Percentiles rank a stretch among this genome's conserved stretches.
Conservation (phyloP, 2,797 vertebrate genomes). For the Betta splendens region DNA sequence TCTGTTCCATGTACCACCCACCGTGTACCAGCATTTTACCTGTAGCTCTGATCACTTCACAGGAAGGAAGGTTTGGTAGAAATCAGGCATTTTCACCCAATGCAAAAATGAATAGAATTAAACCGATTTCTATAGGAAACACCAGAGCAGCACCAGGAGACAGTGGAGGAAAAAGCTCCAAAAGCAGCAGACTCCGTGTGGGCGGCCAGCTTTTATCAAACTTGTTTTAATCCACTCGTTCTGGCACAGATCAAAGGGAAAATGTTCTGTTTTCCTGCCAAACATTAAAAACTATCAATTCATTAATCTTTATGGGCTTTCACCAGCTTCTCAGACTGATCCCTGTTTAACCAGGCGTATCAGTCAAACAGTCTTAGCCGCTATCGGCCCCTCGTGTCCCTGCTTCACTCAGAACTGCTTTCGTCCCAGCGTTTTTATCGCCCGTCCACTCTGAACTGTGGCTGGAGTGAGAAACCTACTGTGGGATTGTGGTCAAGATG, state of each 20-base stretch:
- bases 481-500: constrained; percentile 49
- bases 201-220: too few species aligned
- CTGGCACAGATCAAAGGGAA: neutral
- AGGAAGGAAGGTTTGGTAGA: too few species aligned
- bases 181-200: too few species aligned
- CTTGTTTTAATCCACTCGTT: neutral
- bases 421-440: constrained; percentile 20
- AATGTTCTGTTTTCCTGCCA: neutral
- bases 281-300: neutral
- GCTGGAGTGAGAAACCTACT: constrained; percentile 34
- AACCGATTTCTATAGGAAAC: too few species aligned
- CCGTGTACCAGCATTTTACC: too few species aligned
- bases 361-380: neutral
- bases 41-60: too few species aligned
- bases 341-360: neutral
- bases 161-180: too few species aligned
- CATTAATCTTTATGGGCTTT: neutral
- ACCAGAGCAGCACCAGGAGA: too few species aligned
- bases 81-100: too few species aligned
- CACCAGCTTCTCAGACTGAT: neutral
- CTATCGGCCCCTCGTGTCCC: neutral
- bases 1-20: neutral
- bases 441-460: constrained; percentile 18
- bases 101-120: too few species aligned
- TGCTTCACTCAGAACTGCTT: constrained; percentile 23